These are phyloP conservation scores for Leptinotarsa texana DNA, from an alignment of 1,140 invertebrate species.

Conservation along the genomic window DNA sequence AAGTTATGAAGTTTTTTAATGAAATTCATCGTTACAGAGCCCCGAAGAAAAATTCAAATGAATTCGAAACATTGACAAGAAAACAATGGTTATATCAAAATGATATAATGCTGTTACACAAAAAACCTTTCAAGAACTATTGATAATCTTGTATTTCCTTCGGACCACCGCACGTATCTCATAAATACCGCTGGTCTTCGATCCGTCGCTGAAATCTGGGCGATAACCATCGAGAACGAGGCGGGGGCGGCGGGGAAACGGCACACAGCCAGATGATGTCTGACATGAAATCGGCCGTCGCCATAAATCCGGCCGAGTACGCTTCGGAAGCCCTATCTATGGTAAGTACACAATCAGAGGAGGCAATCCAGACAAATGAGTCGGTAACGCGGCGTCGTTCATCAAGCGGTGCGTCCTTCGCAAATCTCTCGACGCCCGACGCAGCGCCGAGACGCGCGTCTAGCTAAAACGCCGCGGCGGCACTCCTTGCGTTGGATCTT, in stretches of 20 bases:
- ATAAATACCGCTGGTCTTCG: no score
- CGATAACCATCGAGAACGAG: background rate
- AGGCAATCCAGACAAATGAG: slow-evolving; percentile 41
- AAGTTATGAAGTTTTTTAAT: no score
- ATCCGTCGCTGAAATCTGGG: background rate
- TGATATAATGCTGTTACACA: no score
- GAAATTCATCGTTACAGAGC: no score
- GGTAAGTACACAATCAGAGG: slow-evolving; percentile 39
- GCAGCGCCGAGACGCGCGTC: background rate
- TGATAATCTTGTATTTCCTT: no score
- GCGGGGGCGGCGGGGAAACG: background rate
- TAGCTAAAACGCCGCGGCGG: background rate
- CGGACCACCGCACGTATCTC: no score
- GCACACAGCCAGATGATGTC: slow-evolving; percentile 8
- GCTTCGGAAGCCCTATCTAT: slow-evolving; percentile 32
- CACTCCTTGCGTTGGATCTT: slow-evolving; percentile 10
- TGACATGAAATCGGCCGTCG: background rate
- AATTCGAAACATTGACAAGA: no score
- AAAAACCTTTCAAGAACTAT: no score
- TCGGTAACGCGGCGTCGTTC: slow-evolving; percentile 34
- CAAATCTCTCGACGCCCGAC: slow-evolving; percentile 17
- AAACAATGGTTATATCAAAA: no score
- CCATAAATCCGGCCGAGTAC: slow-evolving; percentile 27
- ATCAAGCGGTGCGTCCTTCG: slow-evolving; percentile 25
- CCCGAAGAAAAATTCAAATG: no score